Conservation (phyloP, 2,888 invertebrate species). For the Orgyia antiqua region DNA sequence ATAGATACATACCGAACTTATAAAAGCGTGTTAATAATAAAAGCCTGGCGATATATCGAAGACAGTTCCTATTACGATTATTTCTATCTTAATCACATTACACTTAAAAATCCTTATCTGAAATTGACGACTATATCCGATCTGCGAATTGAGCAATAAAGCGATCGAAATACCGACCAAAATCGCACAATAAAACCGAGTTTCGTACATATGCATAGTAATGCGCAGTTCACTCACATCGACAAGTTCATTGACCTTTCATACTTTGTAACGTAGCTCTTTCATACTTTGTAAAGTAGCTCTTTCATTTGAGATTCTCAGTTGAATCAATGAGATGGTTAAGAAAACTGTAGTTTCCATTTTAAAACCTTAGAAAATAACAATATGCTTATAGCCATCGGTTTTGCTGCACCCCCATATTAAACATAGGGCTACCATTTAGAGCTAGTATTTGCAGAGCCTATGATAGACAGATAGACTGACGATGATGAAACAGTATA, state of each 20-base stretch:
- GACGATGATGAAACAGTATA: no score
- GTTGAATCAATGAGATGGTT: constrained; percentile 7
- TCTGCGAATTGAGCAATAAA: background rate
- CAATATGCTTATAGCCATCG: constrained; percentile 3
- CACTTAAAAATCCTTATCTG: no score
- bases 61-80: no score
- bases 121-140: no score
- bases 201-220: constrained; percentile 4
- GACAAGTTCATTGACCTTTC: constrained; percentile 14
- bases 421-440: no score
- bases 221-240: constrained; percentile 7
- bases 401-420: constrained; percentile 2
- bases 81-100: no score
- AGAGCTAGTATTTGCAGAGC: no score
- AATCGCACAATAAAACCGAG: background rate
- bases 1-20: no score
- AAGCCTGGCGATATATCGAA: no score
- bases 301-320: constrained; percentile 1
- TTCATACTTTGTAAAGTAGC: no score
- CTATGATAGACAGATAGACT: no score
- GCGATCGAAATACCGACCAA: background rate
- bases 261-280: constrained; percentile 3
- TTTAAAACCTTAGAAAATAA: background rate
- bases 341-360: background rate
- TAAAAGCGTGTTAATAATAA: no score